Conservation (phyloP, 2,888 invertebrate species). For the Sylvicola cinctus region DNA sequence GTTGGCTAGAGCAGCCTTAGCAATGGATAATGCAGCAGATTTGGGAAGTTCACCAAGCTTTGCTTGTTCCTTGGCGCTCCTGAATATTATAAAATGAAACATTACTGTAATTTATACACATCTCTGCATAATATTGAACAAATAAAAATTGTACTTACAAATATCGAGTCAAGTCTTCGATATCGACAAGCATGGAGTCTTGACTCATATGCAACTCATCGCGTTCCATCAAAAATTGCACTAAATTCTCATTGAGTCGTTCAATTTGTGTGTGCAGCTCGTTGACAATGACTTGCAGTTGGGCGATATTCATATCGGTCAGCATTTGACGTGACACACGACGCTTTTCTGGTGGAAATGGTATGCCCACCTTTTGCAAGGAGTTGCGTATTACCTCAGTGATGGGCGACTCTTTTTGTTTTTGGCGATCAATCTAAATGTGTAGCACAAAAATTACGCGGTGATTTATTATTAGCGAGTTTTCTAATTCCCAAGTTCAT, state of each 20-base stretch:
- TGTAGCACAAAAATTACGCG: constrained; percentile 5
- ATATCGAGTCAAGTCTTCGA: constrained; percentile 84
- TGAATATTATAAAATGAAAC: no score
- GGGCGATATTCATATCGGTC: constrained; percentile 84
- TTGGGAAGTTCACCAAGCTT: neutral
- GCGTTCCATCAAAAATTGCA: constrained; percentile 71
- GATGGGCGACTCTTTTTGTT: constrained; percentile 56
- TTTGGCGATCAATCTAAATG: constrained; percentile 39
- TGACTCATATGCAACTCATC: constrained; percentile 96
- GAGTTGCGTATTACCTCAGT: constrained; percentile 69
- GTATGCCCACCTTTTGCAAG: constrained; percentile 62
- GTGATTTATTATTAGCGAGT: neutral
- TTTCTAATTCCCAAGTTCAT: constrained; percentile 2
- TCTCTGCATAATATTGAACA: neutral
- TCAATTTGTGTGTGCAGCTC: constrained; percentile 89
- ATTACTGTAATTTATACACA: no score
- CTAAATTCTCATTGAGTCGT: constrained; percentile 73
- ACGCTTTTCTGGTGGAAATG: constrained; percentile 62
- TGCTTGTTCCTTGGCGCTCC: constrained; percentile 29
- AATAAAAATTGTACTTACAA: constrained; percentile 36
- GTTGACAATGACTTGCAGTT: constrained; percentile 80
- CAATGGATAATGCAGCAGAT: no score
- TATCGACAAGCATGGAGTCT: constrained; percentile 92
- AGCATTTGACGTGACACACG: constrained; percentile 67
- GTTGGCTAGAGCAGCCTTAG: no score